These are phyloP conservation scores for Sylvilagus bachmani DNA, from an alignment of 2,113 vertebrate species.

Conservation along the genomic window DNA sequence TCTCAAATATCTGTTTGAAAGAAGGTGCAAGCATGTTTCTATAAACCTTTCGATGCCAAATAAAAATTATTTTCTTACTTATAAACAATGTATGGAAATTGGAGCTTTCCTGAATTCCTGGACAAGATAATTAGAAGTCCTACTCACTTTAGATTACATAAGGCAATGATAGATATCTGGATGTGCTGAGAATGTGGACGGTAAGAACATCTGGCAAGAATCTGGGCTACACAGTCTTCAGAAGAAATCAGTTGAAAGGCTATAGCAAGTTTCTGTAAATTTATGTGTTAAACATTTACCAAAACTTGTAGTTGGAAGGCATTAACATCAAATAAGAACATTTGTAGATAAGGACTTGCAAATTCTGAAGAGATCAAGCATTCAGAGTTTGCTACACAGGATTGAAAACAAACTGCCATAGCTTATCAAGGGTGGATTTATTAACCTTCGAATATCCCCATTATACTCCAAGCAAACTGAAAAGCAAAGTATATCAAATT, in stretches of 20 bases:
- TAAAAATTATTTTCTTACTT: not conserved
- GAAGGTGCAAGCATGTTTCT: not conserved
- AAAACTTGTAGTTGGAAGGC: not conserved
- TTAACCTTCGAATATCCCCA: not conserved
- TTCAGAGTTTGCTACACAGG: not conserved
- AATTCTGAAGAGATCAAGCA: not conserved
- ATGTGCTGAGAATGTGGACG: not conserved
- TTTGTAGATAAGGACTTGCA: not conserved
- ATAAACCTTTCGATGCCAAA: not conserved
- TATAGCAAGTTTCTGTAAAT: not conserved
- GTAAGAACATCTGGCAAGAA: not conserved
- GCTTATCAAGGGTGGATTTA: not conserved
- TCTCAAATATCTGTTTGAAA: not conserved
- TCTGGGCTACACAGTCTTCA: not conserved
- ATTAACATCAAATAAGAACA: not conserved
- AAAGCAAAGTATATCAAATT: not conserved
- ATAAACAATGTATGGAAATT: not conserved
- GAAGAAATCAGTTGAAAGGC: conserved; percentile 29
- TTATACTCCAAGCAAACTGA: not conserved
- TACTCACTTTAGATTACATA: not conserved
- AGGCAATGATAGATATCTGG: not conserved
- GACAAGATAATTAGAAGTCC: not conserved
- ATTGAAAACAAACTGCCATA: not conserved
- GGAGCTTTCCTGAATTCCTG: not conserved
- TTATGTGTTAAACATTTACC: conserved; percentile 2